A percentile compares a stretch with the other conserved stretches of the same genome.
phyloP scores from a whole-genome alignment of 2,113 vertebrate species.

The Zosterops lateralis region DNA sequence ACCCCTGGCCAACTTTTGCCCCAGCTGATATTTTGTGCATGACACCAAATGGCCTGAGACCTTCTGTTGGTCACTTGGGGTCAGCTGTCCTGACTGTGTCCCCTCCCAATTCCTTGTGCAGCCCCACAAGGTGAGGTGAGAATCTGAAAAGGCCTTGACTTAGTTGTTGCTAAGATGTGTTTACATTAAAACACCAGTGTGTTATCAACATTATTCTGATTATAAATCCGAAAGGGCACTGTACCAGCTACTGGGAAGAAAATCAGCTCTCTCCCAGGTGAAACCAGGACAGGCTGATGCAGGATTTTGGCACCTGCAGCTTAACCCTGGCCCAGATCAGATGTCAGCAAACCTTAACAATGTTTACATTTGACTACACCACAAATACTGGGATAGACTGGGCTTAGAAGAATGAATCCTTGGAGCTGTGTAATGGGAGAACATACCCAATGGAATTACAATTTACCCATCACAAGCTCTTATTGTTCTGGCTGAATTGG shows the following conservation, averaged over 20 bases:
- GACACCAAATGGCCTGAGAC: neutral
- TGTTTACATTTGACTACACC: neutral
- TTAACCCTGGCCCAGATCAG: neutral
- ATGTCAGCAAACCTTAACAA: neutral
- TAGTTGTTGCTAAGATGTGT: neutral
- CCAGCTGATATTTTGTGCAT: neutral
- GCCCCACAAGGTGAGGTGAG: neutral
- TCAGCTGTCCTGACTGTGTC: neutral
- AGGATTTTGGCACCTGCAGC: neutral
- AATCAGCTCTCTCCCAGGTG: neutral
- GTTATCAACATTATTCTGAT: neutral
- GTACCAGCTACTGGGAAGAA: neutral
- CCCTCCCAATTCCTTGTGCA: neutral
- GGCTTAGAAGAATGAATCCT: neutral
- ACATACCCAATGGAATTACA: neutral
- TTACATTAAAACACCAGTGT: neutral
- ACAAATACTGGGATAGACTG: rapidly evolving
- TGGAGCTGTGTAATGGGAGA: neutral
- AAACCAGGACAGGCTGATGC: neutral
- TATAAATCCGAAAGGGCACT: neutral
- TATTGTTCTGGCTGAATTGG: neutral
- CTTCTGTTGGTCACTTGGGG: too few relatives aligned
- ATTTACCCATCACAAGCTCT: neutral
- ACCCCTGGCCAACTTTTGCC: neutral
- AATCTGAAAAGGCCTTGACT: neutral